Evolutionary conservation across 2,113 vertebrate genomes (phyloP), one percentile per base, ranked within the genome.

Genomic region (Marcusenius ussheri): DNA sequence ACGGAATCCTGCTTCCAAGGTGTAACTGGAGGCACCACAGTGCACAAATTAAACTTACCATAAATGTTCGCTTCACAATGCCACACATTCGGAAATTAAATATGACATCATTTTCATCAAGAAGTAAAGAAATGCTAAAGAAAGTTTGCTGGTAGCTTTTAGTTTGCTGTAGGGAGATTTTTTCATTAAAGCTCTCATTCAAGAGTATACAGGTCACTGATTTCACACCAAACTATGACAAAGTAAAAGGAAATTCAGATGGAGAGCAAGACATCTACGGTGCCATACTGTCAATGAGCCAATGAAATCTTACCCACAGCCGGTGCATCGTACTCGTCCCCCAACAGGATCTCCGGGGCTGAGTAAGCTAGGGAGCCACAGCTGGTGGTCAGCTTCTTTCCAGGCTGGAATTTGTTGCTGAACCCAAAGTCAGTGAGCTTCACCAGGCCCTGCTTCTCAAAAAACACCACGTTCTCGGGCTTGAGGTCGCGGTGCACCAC

Each of bases 361-460:
- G 98, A 99, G 94, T 99, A 99, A 0, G 98, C 98, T 92, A 99
- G 95, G 88, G 98, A 99, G 27, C 98, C 98, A 90, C 98, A 99
- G 92, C 98, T 99, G 88, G 98, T 99, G 0, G 98, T 99, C 90
- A 99, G 96, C 94, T 99, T 99, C 94, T 99, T 99, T 51, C 98
- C 98, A 2, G 98, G 98, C 90, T 99, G 98, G 91, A 99, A 99
- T 92, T 99, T 99, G 96, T 99, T 99, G 94, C 98, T 99, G 95
- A 99, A 99, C 92, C 98, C 98, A 94, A 99, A 99, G 95, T 99
- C 98, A 17, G 98, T 99, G 94, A 99, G 95, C 95, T 99, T 99
- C 89, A 99, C 98, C 58, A 99, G 96, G 91, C 98, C 98, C 95
- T 99, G 98, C 91, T 99, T 99, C 94, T 99, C 98, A 88, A 99